Conservation (phyloP, 2,113 vertebrate genomes). For the Siniperca chuatsi region DNA sequence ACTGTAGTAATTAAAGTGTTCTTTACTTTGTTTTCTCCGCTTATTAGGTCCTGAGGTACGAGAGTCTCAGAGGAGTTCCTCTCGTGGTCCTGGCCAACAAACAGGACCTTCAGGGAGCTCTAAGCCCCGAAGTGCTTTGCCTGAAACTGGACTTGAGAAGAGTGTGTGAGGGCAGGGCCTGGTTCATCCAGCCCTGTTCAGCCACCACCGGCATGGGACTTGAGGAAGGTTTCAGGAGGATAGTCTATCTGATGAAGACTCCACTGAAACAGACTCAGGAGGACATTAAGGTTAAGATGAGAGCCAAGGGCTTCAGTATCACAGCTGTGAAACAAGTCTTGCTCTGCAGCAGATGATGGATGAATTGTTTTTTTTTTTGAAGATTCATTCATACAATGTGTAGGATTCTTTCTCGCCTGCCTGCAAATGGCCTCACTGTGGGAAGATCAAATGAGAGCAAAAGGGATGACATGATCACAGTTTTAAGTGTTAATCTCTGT, state of each 20-base stretch:
- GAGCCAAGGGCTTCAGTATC: conserved; percentile 65
- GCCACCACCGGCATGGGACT: conserved; percentile 87
- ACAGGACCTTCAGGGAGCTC: conserved; percentile 88
- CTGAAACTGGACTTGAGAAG: conserved; percentile 83
- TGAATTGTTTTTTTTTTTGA: background rate
- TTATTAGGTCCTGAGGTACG: conserved; percentile 79
- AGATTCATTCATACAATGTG: background rate
- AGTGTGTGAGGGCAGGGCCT: conserved; percentile 86
- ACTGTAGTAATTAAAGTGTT: background rate
- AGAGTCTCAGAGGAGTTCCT: conserved; percentile 83
- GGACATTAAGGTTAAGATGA: conserved; percentile 72
- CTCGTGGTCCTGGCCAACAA: conserved; percentile 92
- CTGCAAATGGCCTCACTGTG: background rate
- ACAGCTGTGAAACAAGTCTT: conserved; percentile 49
- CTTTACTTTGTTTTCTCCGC: background rate
- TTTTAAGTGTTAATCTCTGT: conserved; percentile 16
- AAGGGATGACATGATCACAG: conserved; percentile 8
- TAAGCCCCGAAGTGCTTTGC: conserved; percentile 85
- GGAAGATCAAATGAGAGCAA: background rate
- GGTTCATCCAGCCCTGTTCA: conserved; percentile 94
- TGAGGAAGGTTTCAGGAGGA: conserved; percentile 83
- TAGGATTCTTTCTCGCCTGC: conserved; percentile 11
- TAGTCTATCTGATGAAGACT: conserved; percentile 85
- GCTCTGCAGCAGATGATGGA: conserved; percentile 55
- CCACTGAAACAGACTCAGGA: conserved; percentile 71